phyloP scores from a whole-genome alignment of 2,888 invertebrate species.

The Leucoptera coffeella region DNA sequence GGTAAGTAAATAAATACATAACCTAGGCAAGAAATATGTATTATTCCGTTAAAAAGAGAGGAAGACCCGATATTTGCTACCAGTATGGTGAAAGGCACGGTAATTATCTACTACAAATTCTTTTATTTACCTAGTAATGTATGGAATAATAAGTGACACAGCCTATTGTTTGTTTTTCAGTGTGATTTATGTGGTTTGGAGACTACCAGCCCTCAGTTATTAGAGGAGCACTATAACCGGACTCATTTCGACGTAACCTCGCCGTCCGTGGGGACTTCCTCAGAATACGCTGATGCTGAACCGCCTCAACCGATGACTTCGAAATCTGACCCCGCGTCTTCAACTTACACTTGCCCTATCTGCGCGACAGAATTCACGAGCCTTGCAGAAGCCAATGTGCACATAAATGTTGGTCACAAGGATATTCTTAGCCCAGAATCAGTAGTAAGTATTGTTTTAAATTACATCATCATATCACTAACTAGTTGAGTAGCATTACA shows the following conservation, averaged over 20 bases:
- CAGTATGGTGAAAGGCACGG: too few relatives aligned
- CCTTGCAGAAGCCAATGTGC: conserved; percentile 74
- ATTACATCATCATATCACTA: too few relatives aligned
- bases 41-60: too few relatives aligned
- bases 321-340: conserved; percentile 38
- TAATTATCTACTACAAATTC: too few relatives aligned
- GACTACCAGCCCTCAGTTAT: conserved; percentile 63
- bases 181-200: conserved; percentile 75
- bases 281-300: conserved; percentile 20
- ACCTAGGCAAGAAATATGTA: too few relatives aligned
- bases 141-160: too few relatives aligned
- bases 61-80: too few relatives aligned
- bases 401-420: conserved; percentile 79
- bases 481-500: too few relatives aligned
- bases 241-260: conserved; percentile 78
- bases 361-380: conserved; percentile 67
- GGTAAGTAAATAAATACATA: too few relatives aligned
- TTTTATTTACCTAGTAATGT: too few relatives aligned
- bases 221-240: conserved; percentile 80
- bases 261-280: conserved; percentile 48
- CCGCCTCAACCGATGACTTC: conserved; percentile 31
- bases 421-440: conserved; percentile 69
- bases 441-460: too few relatives aligned
- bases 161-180: conserved; percentile 19
- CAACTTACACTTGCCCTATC: conserved; percentile 68